phyloP scores from a whole-genome alignment of 2,113 vertebrate genomes.

The Phoenicopterus ruber region DNA sequence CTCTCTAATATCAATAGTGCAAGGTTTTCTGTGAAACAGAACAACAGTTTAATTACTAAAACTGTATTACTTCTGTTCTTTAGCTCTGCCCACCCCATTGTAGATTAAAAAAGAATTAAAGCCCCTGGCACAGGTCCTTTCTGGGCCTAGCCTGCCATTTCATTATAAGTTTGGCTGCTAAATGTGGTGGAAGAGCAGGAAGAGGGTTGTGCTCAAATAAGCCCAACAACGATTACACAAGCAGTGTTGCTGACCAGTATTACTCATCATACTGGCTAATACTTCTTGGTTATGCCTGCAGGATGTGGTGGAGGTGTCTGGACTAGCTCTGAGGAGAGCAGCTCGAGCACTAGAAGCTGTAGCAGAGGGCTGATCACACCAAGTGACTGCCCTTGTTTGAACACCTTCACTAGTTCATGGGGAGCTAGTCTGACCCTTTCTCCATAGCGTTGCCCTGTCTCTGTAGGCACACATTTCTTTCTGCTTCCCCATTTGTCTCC shows the following conservation, averaged over 20 bases:
- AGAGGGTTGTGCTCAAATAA: neutral
- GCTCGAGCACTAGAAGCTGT: neutral
- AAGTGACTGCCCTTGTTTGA: neutral
- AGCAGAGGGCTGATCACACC: neutral
- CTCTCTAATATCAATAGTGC: neutral
- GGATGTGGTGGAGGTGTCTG: neutral
- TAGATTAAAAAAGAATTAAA: neutral
- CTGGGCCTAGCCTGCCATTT: neutral
- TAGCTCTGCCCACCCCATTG: neutral
- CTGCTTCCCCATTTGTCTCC: neutral
- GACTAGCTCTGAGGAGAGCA: neutral
- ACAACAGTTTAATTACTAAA: neutral
- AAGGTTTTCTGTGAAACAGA: neutral
- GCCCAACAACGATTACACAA: neutral
- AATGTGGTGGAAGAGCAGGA: neutral
- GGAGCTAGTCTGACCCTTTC: neutral
- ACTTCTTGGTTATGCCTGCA: neutral
- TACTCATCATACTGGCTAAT: neutral
- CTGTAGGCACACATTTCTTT: neutral
- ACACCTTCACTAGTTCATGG: neutral
- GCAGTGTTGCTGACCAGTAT: neutral
- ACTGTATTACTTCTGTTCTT: neutral
- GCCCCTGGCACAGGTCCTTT: neutral
- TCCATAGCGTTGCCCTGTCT: neutral
- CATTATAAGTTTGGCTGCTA: neutral